Evolutionary conservation across 2,113 vertebrate species (phyloP), one percentile per base, ranked within the genome.

Genomic region (Pyrgilauda ruficollis): DNA sequence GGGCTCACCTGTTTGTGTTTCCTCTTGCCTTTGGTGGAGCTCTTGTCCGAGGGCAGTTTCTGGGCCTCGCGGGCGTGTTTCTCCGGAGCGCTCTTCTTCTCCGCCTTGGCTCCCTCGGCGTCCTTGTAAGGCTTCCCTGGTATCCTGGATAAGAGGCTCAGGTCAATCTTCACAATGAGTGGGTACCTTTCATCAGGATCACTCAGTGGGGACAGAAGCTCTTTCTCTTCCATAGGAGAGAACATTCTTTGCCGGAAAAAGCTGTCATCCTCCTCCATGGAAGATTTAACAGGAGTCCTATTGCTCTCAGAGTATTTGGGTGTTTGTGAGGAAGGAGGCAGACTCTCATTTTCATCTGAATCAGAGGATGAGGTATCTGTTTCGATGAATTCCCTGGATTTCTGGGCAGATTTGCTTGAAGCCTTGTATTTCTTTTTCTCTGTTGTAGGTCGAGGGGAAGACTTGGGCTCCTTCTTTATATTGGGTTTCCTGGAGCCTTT

Each of bases 221-320:
- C 99, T 96, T 99, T 99, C 98, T 99, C 99, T 97, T 99, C 99
- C 98, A 99, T 98, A 96, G 99, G 99, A 94, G 99, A 99, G 98
- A 99, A 99, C 96, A 99, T 98, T 80, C 98, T 98, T 81, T 98
- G 98, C 77, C 98, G 97, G 84, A 98, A 98, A 98, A 98, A 98
- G 92, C 96, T 97, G 95, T 98, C 98, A 94, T 98, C 98, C 97
- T 98, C 98, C 98, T 98, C 98, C 96, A 98, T 94, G 97, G 98
- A 98, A 97, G 98, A 98, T 91, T 98, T 98, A 93, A 98, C 98
- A 8, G 98, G 99, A 93, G 99, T 99, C 98, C 99, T 98, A 97
- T 98, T 99, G 92, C 98, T 99, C 96, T 99, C 99, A 13, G 98
- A 98, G 96, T 99, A 99, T 95, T 99, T 99, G 78, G 99, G 99